Evolutionary conservation across 2,888 invertebrate genomes (phyloP).

Genomic region (Cheilosia vulpina): DNA sequence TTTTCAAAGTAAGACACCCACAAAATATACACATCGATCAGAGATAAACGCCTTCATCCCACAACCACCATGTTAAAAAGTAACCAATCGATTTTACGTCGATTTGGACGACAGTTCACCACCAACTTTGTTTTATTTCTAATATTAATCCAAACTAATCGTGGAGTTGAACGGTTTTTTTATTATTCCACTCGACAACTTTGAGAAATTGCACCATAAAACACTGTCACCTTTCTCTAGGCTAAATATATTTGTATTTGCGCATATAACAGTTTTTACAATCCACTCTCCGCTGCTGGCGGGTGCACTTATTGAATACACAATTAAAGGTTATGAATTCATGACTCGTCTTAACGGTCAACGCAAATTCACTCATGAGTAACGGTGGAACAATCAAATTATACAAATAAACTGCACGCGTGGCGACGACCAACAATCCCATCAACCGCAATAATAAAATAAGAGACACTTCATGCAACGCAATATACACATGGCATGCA

Average conservation of each 20-base stretch:
- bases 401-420: conserved; percentile 51
- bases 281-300: conserved; percentile 1
- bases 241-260: conserved; percentile 8
- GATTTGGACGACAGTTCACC: not conserved
- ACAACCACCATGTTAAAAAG: no score
- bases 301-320: conserved; percentile 48
- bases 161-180: not conserved
- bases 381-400: conserved; percentile 48
- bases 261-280: conserved; percentile 51
- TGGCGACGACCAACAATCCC: conserved; percentile 49
- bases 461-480: conserved; percentile 2
- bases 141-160: conserved; percentile 11
- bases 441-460: conserved; percentile 37
- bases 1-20: not conserved
- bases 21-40: not conserved
- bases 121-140: not conserved
- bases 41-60: no score
- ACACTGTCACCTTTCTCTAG: conserved; percentile 32
- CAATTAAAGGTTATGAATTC: conserved; percentile 62
- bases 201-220: conserved; percentile 18
- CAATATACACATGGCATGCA: conserved; percentile 9
- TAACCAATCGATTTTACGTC: no score
- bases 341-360: conserved; percentile 47
- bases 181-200: conserved; percentile 21
- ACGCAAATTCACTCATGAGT: conserved; percentile 51